phyloP scores from a whole-genome alignment of 2,888 invertebrate genomes.

The Melanophora roralis region DNA sequence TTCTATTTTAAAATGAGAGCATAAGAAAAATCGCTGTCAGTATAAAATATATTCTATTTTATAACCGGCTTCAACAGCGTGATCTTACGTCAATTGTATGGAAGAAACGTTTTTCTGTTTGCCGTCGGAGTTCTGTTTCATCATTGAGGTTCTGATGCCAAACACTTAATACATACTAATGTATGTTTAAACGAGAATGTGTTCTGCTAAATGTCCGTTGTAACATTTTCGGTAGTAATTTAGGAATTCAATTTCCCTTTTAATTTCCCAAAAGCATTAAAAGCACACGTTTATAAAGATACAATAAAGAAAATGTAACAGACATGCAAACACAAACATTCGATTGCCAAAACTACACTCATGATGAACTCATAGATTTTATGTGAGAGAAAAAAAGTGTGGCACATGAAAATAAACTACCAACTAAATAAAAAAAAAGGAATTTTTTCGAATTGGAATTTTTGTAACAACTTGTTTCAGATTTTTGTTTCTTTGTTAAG shows the following conservation, averaged over 20 bases:
- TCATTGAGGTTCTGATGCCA: background rate
- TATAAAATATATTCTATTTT: too few relatives aligned
- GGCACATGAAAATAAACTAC: constrained; percentile 27
- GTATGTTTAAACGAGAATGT: background rate
- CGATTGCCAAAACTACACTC: constrained; percentile 6
- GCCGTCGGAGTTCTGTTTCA: too few relatives aligned
- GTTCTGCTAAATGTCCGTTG: constrained; percentile 6
- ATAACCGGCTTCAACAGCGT: too few relatives aligned
- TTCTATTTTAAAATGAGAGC: too few relatives aligned
- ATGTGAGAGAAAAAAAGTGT: background rate
- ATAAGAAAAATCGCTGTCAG: too few relatives aligned
- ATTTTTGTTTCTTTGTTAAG: constrained; percentile 11
- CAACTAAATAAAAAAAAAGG: constrained; percentile 1
- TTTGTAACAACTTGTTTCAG: background rate
- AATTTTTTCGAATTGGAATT: constrained; percentile 6
- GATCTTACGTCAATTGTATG: too few relatives aligned
- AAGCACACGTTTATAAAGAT: constrained; percentile 20
- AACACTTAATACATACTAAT: background rate
- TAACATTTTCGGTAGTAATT: constrained; percentile 36
- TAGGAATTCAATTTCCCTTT: constrained; percentile 64
- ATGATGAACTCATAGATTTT: constrained; percentile 43
- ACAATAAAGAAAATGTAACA: background rate
- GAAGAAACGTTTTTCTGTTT: too few relatives aligned
- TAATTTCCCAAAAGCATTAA: constrained; percentile 74
- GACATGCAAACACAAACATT: background rate